Evolutionary conservation across 2,888 invertebrate species (phyloP).

Genomic region (Allophyes oxyacanthae): DNA sequence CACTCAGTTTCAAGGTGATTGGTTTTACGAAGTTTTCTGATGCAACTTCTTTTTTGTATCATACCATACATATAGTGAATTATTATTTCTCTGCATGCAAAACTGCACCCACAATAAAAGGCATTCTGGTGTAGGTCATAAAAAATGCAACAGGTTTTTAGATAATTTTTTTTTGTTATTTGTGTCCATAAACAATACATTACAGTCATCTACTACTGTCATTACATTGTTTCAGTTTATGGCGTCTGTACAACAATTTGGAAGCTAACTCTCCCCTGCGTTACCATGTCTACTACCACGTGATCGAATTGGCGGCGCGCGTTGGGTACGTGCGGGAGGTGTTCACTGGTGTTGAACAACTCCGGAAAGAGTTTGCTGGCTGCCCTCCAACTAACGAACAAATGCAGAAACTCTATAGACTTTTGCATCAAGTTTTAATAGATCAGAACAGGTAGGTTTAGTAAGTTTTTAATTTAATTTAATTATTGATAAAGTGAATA

Average conservation of each 20-base stretch:
- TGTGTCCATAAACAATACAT: too few relatives aligned
- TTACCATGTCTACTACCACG: conserved; percentile 97
- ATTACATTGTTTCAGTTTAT: conserved; percentile 90
- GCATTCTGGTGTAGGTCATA: too few relatives aligned
- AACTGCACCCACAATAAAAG: too few relatives aligned
- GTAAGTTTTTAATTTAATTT: neutral
- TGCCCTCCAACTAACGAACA: conserved; percentile 96
- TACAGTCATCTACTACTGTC: too few relatives aligned
- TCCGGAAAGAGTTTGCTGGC: conserved; percentile 94
- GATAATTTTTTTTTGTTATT: too few relatives aligned
- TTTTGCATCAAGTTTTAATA: conserved; percentile 96
- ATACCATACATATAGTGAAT: too few relatives aligned
- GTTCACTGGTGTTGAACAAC: conserved; percentile 94
- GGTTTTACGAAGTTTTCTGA: too few relatives aligned
- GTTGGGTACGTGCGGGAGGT: conserved; percentile 96
- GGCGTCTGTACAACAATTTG: conserved; percentile 97
- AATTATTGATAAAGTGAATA: too few relatives aligned
- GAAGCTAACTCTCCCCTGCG: conserved; percentile 95
- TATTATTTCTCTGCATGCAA: too few relatives aligned
- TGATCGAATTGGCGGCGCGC: conserved; percentile 96
- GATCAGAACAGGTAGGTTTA: conserved; percentile 93
- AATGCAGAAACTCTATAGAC: conserved; percentile 96
- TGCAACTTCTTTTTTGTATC: too few relatives aligned
- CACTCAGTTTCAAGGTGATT: too few relatives aligned
- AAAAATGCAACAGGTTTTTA: too few relatives aligned